Conservation (phyloP, 2,888 invertebrate genomes). For the Cryptus viduatorius region DNA sequence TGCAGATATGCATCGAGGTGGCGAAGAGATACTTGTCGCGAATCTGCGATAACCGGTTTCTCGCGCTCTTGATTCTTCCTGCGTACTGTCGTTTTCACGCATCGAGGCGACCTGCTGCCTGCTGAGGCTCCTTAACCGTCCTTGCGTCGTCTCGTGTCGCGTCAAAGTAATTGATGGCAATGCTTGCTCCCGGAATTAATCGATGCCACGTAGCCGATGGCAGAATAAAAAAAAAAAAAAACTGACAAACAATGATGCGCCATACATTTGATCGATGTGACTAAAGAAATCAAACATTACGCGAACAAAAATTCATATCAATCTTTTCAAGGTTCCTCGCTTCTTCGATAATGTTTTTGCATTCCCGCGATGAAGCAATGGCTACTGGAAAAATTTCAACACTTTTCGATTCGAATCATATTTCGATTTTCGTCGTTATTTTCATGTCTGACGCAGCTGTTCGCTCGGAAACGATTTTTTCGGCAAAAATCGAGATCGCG, state of each 20-base stretch:
- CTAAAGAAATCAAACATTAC: neutral
- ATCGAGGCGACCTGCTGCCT: slow-evolving; percentile 13
- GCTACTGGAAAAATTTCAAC: too few species aligned
- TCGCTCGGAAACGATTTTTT: too few species aligned
- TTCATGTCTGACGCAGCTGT: too few species aligned
- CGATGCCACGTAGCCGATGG: neutral
- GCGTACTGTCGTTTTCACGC: slow-evolving; percentile 50
- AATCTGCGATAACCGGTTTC: slow-evolving; percentile 53
- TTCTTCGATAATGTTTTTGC: too few species aligned
- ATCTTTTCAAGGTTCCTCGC: too few species aligned
- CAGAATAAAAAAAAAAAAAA: neutral
- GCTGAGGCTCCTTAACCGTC: slow-evolving; percentile 15
- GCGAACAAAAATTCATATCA: too few species aligned
- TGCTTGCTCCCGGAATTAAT: slow-evolving; percentile 2
- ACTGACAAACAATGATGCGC: neutral
- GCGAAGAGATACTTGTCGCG: slow-evolving; percentile 18
- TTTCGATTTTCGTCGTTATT: too few species aligned
- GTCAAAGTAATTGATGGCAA: slow-evolving; percentile 15
- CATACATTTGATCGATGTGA: neutral
- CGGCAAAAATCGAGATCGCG: too few species aligned
- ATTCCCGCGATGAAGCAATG: too few species aligned
- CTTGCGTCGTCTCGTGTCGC: neutral
- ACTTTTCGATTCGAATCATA: too few species aligned
- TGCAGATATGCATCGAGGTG: slow-evolving; percentile 40
- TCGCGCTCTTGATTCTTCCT: slow-evolving; percentile 34